Evolutionary conservation across 2,888 invertebrate genomes (phyloP).

Genomic region (Aricia artaxerxes): DNA sequence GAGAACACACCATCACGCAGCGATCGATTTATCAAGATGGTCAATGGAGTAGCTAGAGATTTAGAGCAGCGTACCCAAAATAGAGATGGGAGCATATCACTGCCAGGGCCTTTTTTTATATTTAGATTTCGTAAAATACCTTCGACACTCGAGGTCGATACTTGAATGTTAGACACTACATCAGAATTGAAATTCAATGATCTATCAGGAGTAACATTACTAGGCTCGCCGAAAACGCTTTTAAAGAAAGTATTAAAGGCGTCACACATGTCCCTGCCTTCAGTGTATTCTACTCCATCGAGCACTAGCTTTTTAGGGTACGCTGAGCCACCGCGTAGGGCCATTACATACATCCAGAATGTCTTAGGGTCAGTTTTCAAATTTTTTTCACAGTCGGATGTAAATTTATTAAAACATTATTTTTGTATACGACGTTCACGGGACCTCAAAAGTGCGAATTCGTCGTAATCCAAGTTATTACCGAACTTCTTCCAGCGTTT

Average conservation of each 20-base stretch:
- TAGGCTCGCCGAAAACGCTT: not conserved
- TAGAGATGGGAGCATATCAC: not conserved
- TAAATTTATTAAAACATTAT: not conserved
- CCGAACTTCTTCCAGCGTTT: conserved; percentile 22
- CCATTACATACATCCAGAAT: conserved; percentile 23
- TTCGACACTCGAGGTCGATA: not conserved
- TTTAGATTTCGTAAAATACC: not conserved
- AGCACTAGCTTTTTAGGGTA: conserved; percentile 1
- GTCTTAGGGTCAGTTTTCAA: conserved; percentile 10
- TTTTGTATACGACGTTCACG: not conserved
- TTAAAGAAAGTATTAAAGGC: conserved; percentile 8
- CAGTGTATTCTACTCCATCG: not conserved
- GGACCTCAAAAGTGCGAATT: not conserved
- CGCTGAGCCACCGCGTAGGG: conserved; percentile 5
- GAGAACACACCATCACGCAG: conserved; percentile 8
- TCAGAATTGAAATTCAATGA: not conserved
- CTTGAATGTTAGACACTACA: not conserved
- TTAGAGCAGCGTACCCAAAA: not conserved
- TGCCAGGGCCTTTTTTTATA: not conserved
- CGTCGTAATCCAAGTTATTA: not conserved
- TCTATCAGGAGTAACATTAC: not conserved
- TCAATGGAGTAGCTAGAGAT: not conserved
- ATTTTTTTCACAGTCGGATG: conserved; percentile 2
- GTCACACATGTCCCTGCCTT: not conserved
- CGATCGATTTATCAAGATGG: not conserved